Evolutionary conservation across 1,140 invertebrate species (phyloP).

Genomic region (Nephila pilipes): DNA sequence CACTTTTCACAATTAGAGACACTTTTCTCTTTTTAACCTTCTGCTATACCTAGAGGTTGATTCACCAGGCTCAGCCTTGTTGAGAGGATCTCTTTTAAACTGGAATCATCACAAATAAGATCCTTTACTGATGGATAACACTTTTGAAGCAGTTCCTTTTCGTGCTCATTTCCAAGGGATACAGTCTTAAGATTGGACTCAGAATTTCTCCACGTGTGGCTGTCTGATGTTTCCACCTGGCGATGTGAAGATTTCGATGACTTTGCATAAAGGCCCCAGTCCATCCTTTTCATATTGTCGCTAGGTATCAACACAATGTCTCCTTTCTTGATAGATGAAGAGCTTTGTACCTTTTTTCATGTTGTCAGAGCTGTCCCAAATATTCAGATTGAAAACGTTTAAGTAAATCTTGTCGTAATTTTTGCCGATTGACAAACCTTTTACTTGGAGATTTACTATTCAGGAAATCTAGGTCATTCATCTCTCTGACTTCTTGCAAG

Average conservation of each 20-base stretch:
- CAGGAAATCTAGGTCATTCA: neutral
- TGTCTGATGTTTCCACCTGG: no score
- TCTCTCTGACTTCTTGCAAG: conserved; percentile 16
- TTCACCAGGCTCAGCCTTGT: neutral
- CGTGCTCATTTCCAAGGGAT: no score
- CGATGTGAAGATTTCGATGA: no score
- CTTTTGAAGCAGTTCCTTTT: neutral
- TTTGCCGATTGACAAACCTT: neutral
- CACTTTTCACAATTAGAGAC: neutral
- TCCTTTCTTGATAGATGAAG: neutral
- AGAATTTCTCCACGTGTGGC: no score
- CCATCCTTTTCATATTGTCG: neutral
- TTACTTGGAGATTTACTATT: neutral
- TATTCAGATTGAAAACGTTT: no score
- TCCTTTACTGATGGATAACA: neutral
- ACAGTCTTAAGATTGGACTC: no score
- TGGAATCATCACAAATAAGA: neutral
- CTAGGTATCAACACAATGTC: neutral
- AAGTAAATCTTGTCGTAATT: neutral
- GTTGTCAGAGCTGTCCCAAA: neutral
- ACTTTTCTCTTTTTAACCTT: neutral
- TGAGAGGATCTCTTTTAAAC: neutral
- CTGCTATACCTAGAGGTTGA: neutral
- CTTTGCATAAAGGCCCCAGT: neutral
- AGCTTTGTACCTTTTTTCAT: neutral